phyloP scores from a whole-genome alignment of 2,888 invertebrate species.

The Willowsia nigromaculata region DNA sequence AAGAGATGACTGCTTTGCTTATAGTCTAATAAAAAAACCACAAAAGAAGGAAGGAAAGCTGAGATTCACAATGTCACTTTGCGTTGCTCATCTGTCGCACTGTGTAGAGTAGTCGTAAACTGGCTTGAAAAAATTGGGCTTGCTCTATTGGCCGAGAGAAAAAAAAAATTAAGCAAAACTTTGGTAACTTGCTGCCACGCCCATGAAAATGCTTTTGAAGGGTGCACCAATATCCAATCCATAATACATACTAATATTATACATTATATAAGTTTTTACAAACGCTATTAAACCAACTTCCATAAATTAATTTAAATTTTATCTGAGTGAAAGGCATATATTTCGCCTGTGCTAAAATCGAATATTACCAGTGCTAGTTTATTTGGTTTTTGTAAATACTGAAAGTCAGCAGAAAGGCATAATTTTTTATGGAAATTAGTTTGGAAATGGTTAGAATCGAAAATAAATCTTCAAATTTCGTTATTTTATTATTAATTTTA shows the following conservation, averaged over 20 bases:
- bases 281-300: background rate
- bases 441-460: too few relatives aligned
- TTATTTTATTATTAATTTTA: too few relatives aligned
- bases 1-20: background rate
- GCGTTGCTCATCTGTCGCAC: slow-evolving; percentile 12
- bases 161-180: slow-evolving; percentile 24
- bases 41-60: background rate
- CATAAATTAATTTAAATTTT: slow-evolving; percentile 22
- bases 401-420: too few relatives aligned
- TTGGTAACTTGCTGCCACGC: slow-evolving; percentile 39
- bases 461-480: too few relatives aligned
- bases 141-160: too few relatives aligned
- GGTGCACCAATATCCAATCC: background rate
- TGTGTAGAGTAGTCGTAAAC: too few relatives aligned
- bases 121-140: background rate
- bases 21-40: background rate
- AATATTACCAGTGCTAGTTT: too few relatives aligned
- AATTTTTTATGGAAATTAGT: too few relatives aligned
- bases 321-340: background rate
- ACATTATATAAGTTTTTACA: background rate
- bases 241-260: background rate
- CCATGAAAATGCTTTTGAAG: slow-evolving; percentile 1
- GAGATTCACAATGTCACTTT: background rate
- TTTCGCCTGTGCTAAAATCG: background rate
- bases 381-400: too few relatives aligned